A percentile compares a stretch with the other conserved stretches of the same genome.
Conservation (phyloP, 2,113 vertebrate species). For the Lycocorax pyrrhopterus region DNA sequence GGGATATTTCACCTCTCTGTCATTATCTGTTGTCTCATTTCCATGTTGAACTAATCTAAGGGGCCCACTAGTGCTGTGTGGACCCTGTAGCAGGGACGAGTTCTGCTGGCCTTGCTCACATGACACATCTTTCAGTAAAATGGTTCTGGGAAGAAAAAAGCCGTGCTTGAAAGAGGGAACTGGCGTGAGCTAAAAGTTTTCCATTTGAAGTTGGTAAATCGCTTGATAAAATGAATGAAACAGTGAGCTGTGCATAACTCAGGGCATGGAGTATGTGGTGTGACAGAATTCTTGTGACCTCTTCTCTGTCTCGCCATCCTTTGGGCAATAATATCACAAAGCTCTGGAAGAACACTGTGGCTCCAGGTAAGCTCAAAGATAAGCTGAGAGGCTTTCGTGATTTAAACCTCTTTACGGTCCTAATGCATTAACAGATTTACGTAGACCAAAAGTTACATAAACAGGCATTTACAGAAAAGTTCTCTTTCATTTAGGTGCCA, state of each 20-base stretch:
- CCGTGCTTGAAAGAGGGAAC: neutral
- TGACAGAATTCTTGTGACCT: neutral
- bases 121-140: neutral
- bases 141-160: neutral
- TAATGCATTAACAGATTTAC: neutral
- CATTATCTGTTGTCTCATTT: neutral
- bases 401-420: slow-evolving; percentile 10
- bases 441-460: neutral
- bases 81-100: neutral
- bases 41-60: neutral
- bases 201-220: neutral
- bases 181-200: neutral
- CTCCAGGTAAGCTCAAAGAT: slow-evolving; percentile 6
- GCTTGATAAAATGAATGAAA: neutral
- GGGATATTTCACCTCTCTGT: neutral
- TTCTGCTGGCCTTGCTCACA: neutral
- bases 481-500: neutral
- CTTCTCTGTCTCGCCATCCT: neutral
- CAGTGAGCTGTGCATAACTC: neutral
- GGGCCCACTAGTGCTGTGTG: neutral
- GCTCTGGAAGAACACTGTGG: neutral
- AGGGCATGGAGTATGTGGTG: neutral
- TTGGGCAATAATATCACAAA: neutral
- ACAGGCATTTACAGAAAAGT: neutral
- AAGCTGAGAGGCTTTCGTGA: neutral